A percentile compares a stretch with the other conserved stretches of the same genome.
Conservation (phyloP, 2,888 invertebrate species). For the Pogonocherus hispidulus region DNA sequence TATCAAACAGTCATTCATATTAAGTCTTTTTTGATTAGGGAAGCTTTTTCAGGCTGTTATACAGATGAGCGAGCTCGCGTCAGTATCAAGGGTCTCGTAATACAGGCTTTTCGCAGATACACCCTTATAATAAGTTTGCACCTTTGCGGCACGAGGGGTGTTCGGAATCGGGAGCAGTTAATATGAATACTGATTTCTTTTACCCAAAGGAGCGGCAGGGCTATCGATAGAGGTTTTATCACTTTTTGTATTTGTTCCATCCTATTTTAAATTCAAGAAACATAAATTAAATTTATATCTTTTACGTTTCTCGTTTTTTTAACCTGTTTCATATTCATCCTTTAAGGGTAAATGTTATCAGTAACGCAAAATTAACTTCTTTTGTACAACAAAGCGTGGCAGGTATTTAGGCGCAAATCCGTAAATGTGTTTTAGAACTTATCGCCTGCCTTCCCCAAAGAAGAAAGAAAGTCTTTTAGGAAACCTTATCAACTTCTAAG, state of each 20-base stretch:
- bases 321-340: slow-evolving; percentile 30
- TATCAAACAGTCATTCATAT: slow-evolving; percentile 47
- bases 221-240: slow-evolving; percentile 61
- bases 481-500: background rate
- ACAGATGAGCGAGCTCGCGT: slow-evolving; percentile 65
- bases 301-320: slow-evolving; percentile 47
- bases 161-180: slow-evolving; percentile 64
- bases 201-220: slow-evolving; percentile 49
- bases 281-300: slow-evolving; percentile 54
- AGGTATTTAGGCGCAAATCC: slow-evolving; percentile 16
- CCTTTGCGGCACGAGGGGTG: slow-evolving; percentile 62
- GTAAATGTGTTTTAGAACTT: slow-evolving; percentile 3
- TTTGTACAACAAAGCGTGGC: slow-evolving; percentile 9
- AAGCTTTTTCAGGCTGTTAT: slow-evolving; percentile 63
- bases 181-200: slow-evolving; percentile 63
- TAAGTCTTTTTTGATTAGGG: slow-evolving; percentile 61
- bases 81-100: slow-evolving; percentile 65
- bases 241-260: slow-evolving; percentile 56
- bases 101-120: slow-evolving; percentile 65
- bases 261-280: slow-evolving; percentile 51
- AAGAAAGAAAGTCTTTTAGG: background rate
- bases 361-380: slow-evolving; percentile 25
- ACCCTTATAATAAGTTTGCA: slow-evolving; percentile 68
- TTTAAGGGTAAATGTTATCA: slow-evolving; percentile 25
- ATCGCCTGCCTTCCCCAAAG: background rate